Evolutionary conservation across 2,113 vertebrate genomes (phyloP).

Genomic region (zebrafish (Danio rerio)): DNA sequence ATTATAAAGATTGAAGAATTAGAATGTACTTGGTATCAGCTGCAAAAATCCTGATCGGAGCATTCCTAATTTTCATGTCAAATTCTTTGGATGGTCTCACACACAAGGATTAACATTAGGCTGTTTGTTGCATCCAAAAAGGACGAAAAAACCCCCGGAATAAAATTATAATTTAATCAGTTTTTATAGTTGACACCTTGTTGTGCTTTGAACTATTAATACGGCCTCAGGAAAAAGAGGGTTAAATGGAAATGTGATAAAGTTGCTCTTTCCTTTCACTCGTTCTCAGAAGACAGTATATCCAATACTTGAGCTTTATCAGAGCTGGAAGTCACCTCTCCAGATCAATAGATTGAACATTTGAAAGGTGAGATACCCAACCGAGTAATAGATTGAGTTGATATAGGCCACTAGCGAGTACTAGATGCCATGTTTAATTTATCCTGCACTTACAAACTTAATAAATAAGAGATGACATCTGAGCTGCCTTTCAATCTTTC

Average conservation of each 20-base stretch:
- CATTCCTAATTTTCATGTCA: too few species aligned
- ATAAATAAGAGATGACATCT: slow-evolving; percentile 9
- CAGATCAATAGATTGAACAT: not conserved
- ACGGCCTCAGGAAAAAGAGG: not conserved
- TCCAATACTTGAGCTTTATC: not conserved
- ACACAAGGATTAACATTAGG: too few species aligned
- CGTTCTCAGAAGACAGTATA: not conserved
- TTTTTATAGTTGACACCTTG: too few species aligned
- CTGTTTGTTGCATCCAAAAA: too few species aligned
- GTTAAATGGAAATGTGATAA: not conserved
- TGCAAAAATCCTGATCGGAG: too few species aligned
- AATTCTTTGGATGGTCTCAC: too few species aligned
- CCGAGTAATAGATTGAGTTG: not conserved
- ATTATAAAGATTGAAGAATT: too few species aligned
- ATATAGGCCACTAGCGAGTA: not conserved
- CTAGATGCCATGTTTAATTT: too few species aligned
- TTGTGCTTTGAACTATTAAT: not conserved
- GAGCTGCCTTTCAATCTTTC: not conserved
- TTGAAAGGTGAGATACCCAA: not conserved
- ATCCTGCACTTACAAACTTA: not conserved
- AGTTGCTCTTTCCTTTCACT: not conserved
- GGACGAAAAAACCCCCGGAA: too few species aligned
- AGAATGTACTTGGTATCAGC: too few species aligned
- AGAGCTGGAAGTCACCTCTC: not conserved
- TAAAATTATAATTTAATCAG: too few species aligned